Evolutionary conservation across 1,140 invertebrate genomes (phyloP).

Genomic region (Euschistus heros): DNA sequence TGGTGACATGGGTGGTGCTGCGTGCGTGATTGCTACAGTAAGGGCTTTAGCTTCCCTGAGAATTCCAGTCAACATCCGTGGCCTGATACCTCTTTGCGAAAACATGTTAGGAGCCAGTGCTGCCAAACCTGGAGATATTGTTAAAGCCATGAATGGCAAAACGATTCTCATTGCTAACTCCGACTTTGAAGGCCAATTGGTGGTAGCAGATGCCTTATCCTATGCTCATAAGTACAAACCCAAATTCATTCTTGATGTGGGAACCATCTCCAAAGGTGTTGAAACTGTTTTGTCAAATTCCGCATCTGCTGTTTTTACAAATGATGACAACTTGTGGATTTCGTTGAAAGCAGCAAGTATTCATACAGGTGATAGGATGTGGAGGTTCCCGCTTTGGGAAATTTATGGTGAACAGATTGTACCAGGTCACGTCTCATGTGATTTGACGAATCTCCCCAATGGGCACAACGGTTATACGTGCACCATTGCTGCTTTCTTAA

Average conservation of each 20-base stretch:
- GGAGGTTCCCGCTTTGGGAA: conserved; percentile 53
- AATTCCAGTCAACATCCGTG: conserved; percentile 46
- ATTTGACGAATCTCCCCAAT: conserved; percentile 18
- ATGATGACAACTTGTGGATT: conserved; percentile 40
- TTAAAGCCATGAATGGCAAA: conserved; percentile 52
- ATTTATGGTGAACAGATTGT: conserved; percentile 33
- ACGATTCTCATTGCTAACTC: conserved; percentile 53
- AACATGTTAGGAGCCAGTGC: conserved; percentile 51
- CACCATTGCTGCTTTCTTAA: conserved; percentile 45
- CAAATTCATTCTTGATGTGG: conserved; percentile 47
- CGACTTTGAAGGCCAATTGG: conserved; percentile 52
- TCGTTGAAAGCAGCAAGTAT: conserved; percentile 40
- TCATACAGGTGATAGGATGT: conserved; percentile 52
- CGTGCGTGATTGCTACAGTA: conserved; percentile 44
- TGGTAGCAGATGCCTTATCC: conserved; percentile 50
- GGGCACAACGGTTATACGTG: conserved; percentile 38
- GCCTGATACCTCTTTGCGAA: conserved; percentile 47
- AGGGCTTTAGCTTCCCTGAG: conserved; percentile 41
- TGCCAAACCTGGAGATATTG: conserved; percentile 52
- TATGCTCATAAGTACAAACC: conserved; percentile 51
- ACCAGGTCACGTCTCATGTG: conserved; percentile 12
- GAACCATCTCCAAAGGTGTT: conserved; percentile 50
- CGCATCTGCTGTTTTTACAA: conserved; percentile 48
- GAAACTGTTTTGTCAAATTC: conserved; percentile 42
- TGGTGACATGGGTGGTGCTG: conserved; percentile 57